These are phyloP conservation scores for Chaenogobius annularis DNA, from an alignment of 2,113 vertebrate species.

Conservation along the genomic window DNA sequence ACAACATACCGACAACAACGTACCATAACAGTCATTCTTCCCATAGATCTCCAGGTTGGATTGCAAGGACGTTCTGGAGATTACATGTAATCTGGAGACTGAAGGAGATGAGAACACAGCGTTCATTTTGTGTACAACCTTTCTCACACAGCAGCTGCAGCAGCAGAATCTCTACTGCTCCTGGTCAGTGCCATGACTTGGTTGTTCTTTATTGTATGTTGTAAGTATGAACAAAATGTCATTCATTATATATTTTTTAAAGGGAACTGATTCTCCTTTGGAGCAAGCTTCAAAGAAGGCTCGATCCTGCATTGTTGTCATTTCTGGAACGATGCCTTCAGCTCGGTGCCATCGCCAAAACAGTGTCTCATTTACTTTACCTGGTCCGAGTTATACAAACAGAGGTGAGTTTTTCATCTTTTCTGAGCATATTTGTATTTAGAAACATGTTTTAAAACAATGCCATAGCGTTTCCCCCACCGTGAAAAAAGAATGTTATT, in stretches of 20 bases:
- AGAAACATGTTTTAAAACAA: neutral
- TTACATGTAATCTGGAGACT: conserved; percentile 93
- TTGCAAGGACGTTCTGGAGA: conserved; percentile 93
- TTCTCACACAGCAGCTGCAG: conserved; percentile 96
- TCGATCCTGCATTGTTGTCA: conserved; percentile 88
- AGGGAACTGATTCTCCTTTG: conserved; percentile 96
- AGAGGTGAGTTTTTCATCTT: conserved; percentile 78
- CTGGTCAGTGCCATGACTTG: conserved; percentile 79
- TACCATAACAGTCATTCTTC: conserved; percentile 1
- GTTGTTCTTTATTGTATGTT: neutral
- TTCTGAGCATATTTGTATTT: neutral
- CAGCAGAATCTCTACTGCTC: conserved; percentile 90
- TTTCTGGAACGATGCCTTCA: conserved; percentile 96
- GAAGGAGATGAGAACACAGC: conserved; percentile 95
- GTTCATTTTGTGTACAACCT: conserved; percentile 96
- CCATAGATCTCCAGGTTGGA: conserved; percentile 92
- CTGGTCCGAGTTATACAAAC: conserved; percentile 94
- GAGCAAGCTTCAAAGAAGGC: conserved; percentile 95
- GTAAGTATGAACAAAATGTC: neutral
- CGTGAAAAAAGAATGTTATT: neutral
- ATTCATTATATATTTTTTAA: conserved; percentile 21
- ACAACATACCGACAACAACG: no score
- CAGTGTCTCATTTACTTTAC: conserved; percentile 91
- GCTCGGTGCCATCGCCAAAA: conserved; percentile 95
- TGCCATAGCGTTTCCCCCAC: neutral